Evolutionary conservation across 2,888 invertebrate genomes (phyloP).

Genomic region (Bellardia bayeri): DNA sequence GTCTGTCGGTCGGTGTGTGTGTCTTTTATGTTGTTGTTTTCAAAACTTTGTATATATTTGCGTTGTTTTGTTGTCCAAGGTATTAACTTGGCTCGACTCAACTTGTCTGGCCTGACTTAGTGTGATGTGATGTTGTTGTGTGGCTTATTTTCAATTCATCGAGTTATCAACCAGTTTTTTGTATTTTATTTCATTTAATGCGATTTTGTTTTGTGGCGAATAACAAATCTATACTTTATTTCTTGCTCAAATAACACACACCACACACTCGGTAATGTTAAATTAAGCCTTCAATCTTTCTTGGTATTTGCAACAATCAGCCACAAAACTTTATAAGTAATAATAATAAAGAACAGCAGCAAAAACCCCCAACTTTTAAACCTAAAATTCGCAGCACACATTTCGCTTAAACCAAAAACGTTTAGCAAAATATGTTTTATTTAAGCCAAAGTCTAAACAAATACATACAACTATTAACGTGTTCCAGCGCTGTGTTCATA

Average conservation of each 20-base stretch:
- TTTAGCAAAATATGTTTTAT: neutral
- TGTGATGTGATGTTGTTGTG: slow-evolving; percentile 57
- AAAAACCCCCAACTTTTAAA: neutral
- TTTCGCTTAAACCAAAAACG: neutral
- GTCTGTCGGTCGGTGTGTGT: slow-evolving; percentile 26
- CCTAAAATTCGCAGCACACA: neutral
- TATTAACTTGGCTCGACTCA: slow-evolving; percentile 60
- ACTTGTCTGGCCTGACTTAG: slow-evolving; percentile 49
- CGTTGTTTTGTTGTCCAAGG: slow-evolving; percentile 52
- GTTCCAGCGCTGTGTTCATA: neutral
- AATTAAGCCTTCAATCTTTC: neutral
- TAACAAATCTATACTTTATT: slow-evolving; percentile 53
- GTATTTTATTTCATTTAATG: slow-evolving; percentile 47
- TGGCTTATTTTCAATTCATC: slow-evolving; percentile 70
- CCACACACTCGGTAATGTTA: slow-evolving; percentile 34
- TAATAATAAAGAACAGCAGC: neutral
- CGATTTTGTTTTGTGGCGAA: slow-evolving; percentile 59
- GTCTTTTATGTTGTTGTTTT: slow-evolving; percentile 32
- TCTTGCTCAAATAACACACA: slow-evolving; percentile 27
- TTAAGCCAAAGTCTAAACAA: slow-evolving; percentile 9
- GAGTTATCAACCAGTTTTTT: slow-evolving; percentile 71
- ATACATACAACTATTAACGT: neutral
- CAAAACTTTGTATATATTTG: neutral
- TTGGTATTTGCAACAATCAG: slow-evolving; percentile 47
- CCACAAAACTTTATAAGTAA: neutral